A percentile compares a stretch with the other conserved stretches of the same genome.
phyloP scores from a whole-genome alignment of 2,888 invertebrate genomes.

The Gortyna flavago region DNA sequence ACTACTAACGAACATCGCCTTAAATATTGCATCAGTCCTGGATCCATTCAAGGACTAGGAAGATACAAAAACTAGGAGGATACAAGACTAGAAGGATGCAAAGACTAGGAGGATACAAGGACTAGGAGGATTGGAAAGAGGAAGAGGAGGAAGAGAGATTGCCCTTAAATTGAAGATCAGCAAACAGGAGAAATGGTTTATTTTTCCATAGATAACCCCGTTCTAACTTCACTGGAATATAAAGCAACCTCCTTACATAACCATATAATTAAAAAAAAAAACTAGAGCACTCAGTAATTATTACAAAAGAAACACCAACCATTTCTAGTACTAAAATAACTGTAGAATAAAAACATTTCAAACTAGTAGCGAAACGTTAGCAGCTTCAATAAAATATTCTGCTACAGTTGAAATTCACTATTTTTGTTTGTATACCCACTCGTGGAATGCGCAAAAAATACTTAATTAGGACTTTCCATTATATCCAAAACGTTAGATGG shows the following conservation, averaged over 20 bases:
- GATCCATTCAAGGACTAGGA: not conserved
- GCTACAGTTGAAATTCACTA: conserved; percentile 1
- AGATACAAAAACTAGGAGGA: too few species aligned
- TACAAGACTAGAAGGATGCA: too few species aligned
- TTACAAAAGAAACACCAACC: not conserved
- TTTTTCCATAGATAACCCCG: too few species aligned
- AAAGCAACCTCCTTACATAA: too few species aligned
- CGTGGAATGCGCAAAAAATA: conserved; percentile 16
- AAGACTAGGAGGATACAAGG: too few species aligned
- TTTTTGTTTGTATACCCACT: not conserved
- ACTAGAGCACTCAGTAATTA: not conserved
- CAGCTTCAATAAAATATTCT: conserved; percentile 10
- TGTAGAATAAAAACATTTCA: conserved; percentile 8
- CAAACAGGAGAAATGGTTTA: not conserved
- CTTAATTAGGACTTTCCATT: not conserved
- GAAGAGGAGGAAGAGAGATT: not conserved
- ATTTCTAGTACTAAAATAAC: not conserved
- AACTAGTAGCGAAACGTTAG: not conserved
- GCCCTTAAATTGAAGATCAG: not conserved
- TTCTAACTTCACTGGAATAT: not conserved
- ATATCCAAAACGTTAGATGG: not conserved
- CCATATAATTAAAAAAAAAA: not conserved
- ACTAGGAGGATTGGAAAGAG: too few species aligned
- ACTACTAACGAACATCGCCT: not conserved
- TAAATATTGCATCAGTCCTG: not conserved